Conservation (phyloP, 2,113 vertebrate genomes). For the Holacanthus passer region DNA sequence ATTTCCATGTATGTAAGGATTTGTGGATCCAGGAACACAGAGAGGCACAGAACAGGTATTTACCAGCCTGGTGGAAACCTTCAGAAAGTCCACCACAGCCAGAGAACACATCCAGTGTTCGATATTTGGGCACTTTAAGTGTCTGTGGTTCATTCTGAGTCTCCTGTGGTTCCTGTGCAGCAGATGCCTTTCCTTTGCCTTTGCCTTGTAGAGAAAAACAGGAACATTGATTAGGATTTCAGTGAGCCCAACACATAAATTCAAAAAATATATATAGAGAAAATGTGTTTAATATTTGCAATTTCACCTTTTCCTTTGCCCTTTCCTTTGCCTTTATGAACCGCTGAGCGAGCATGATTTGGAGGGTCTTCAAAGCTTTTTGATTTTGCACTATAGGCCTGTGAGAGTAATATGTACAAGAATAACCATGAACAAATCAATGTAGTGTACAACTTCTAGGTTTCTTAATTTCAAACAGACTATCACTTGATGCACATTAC, state of each 20-base stretch:
- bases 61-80: conserved; percentile 97
- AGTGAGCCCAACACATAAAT: background rate
- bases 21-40: background rate
- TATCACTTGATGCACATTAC: background rate
- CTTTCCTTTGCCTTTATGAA: conserved; percentile 93
- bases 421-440: background rate
- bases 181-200: conserved; percentile 85
- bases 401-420: background rate
- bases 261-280: background rate
- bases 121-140: conserved; percentile 85
- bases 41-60: background rate
- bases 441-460: no score
- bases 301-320: conserved; percentile 95
- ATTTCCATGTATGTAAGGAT: no score
- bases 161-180: conserved; percentile 81
- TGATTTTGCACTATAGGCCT: conserved; percentile 94
- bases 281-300: no score
- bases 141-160: conserved; percentile 63
- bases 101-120: conserved; percentile 94
- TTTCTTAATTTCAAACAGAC: no score
- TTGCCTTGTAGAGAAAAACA: conserved; percentile 83
- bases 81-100: conserved; percentile 96
- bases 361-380: conserved; percentile 97
- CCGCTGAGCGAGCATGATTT: conserved; percentile 92
- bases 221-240: background rate